Base-by-base conservation (phyloP, 2,888 invertebrate genomes). In the Pyralis farinalis region DNA sequence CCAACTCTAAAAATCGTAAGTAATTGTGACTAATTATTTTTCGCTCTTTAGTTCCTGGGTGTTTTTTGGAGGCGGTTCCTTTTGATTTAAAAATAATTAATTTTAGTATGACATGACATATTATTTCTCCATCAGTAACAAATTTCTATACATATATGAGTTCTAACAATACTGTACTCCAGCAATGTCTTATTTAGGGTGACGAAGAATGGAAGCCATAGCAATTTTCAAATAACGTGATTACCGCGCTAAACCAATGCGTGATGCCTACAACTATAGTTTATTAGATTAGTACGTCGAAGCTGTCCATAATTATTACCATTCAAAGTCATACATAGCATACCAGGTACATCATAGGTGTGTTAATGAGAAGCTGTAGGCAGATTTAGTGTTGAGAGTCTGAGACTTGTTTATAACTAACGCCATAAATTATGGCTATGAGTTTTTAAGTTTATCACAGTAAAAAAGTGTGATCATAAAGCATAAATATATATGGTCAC, bases 191-290 rank as follows among this genome's bases (percentile, higher is more conserved):
- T 52, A 49, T 55, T 56, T 53, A 51, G 54, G 54, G 58, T 55
- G 49, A 46, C 51, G 41, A 51, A 55, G 54, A 54, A 49, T 49
- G 42, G 75, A 79, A 78, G 71, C 77, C 78, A 53, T 71, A 69
- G 57, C 63, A 68, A 63, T 63, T 71, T 68, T 43, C 64, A 53
- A 69, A 73, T 71, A 73, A 74, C 61, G 59, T 71, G 66, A 75
- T 75, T 67, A 78, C 53, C 43, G 47, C 52, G 49, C 46, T 54
- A 57, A 62, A 58, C 53, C 51, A 48, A 46, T 46, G 41, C 47
- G 44, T 37, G 46, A 51, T 46, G 50, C 52, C 55, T n/a, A n/a
- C n/a, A 53, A 62, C 61, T 56, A 60, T 56, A 58, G 56, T 50
- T 71, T 71, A 71, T 74, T 67, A 61, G 63, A 72, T 72, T 71